phyloP scores from a whole-genome alignment of 2,797 vertebrate species.

The Chloroceryle amazona region DNA sequence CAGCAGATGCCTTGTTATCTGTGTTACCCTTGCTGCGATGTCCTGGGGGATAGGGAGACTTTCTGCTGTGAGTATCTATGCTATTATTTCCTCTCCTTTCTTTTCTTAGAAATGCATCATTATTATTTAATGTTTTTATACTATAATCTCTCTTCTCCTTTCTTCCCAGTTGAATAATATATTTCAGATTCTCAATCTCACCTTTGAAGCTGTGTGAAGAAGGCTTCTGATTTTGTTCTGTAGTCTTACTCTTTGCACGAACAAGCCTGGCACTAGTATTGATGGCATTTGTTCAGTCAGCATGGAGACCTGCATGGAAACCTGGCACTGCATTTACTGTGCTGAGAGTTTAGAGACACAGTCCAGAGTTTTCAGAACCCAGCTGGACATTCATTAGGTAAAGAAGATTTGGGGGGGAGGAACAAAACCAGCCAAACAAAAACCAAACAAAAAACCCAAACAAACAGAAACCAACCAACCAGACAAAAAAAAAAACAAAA shows the following conservation, averaged over 20 bases:
- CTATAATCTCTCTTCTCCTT: neutral
- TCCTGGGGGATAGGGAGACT: neutral
- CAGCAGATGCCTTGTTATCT: conserved; percentile 16
- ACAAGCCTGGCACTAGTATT: neutral
- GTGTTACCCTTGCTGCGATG: neutral
- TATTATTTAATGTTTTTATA: neutral
- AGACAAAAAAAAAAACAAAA: too few relatives aligned
- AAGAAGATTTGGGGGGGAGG: neutral
- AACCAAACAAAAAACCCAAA: too few relatives aligned
- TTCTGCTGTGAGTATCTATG: neutral
- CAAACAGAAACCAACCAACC: too few relatives aligned
- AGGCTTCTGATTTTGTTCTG: neutral
- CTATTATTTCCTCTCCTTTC: neutral
- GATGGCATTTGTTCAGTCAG: neutral
- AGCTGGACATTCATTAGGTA: neutral
- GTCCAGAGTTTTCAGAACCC: neutral
- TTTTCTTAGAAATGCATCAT: neutral
- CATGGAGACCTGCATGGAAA: neutral
- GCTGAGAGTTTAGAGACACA: neutral
- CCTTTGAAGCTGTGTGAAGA: neutral
- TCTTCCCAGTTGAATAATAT: neutral
- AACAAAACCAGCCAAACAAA: too few relatives aligned
- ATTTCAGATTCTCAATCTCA: neutral
- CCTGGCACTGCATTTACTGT: neutral
- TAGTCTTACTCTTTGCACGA: neutral